phyloP scores from a whole-genome alignment of 2,797 vertebrate genomes.

The Amphiprion clarkii region DNA sequence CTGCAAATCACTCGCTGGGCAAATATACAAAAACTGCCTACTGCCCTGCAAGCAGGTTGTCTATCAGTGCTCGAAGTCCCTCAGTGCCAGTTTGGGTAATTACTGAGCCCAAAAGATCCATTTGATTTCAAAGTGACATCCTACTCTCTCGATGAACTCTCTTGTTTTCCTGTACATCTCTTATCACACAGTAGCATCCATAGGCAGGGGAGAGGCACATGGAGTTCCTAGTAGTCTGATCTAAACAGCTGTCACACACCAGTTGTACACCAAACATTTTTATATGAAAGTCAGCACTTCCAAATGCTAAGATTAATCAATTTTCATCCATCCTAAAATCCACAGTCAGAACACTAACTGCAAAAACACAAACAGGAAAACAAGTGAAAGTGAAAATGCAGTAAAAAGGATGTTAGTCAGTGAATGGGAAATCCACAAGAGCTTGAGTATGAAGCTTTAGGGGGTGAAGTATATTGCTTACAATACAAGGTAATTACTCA shows the following conservation, averaged over 20 bases:
- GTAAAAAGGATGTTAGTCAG: constrained; percentile 19
- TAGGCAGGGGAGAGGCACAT: neutral
- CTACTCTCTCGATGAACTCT: constrained; percentile 15
- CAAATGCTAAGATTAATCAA: neutral
- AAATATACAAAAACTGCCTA: constrained; percentile 80
- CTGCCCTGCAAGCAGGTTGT: constrained; percentile 65
- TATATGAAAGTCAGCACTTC: neutral
- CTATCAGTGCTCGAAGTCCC: constrained; percentile 61
- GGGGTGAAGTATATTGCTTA: constrained; percentile 64
- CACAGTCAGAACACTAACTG: neutral
- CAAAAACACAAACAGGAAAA: constrained; percentile 11
- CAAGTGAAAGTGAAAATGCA: neutral
- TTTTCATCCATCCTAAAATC: neutral
- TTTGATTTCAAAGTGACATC: constrained; percentile 40
- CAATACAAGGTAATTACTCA: constrained; percentile 75
- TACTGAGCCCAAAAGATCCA: constrained; percentile 45
- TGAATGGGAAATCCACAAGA: constrained; percentile 52
- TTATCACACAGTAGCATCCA: constrained; percentile 19
- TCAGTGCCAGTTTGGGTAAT: constrained; percentile 41
- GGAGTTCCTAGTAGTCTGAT: neutral
- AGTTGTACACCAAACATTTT: constrained; percentile 3
- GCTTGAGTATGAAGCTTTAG: constrained; percentile 58
- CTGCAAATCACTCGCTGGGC: constrained; percentile 74
- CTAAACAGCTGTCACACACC: constrained; percentile 8
- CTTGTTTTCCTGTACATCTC: constrained; percentile 20